Conservation (phyloP, 2,113 vertebrate species). For the Damaliscus lunatus region DNA sequence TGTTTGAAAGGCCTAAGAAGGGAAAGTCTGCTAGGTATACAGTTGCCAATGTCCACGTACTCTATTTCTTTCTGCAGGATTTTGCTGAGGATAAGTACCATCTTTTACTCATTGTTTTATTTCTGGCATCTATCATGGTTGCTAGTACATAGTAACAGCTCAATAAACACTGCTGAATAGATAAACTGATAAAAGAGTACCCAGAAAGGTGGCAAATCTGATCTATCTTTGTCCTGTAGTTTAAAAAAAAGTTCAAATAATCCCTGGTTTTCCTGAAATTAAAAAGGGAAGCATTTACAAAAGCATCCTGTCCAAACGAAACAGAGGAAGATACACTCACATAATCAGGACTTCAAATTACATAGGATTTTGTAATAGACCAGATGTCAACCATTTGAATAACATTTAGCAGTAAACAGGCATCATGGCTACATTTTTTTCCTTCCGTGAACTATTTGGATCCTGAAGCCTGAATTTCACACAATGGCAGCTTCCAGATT, state of each 20-base stretch:
- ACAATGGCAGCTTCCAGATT: not conserved
- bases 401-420: slow-evolving; percentile 20
- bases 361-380: slow-evolving; percentile 40
- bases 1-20: not conserved
- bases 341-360: slow-evolving; percentile 13
- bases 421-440: slow-evolving; percentile 1
- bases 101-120: not conserved
- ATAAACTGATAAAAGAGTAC: not conserved
- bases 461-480: slow-evolving; percentile 34
- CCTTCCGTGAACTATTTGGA: slow-evolving; percentile 9
- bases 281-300: not conserved
- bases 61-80: not conserved
- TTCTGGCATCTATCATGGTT: not conserved
- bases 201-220: not conserved
- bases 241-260: not conserved
- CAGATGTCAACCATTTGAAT: slow-evolving; percentile 57
- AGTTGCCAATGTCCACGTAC: not conserved
- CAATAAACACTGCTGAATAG: not conserved
- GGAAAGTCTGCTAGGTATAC: not conserved
- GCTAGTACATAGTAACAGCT: not conserved
- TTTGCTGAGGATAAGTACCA: not conserved
- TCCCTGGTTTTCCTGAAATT: not conserved
- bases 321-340: not conserved
- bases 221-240: not conserved
- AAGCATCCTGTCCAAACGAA: not conserved